A percentile compares a stretch with the other conserved stretches of the same genome.
These are phyloP conservation scores for Lindbergichthys nudifrons DNA, from an alignment of 2,797 vertebrate species.

Conservation along the genomic window DNA sequence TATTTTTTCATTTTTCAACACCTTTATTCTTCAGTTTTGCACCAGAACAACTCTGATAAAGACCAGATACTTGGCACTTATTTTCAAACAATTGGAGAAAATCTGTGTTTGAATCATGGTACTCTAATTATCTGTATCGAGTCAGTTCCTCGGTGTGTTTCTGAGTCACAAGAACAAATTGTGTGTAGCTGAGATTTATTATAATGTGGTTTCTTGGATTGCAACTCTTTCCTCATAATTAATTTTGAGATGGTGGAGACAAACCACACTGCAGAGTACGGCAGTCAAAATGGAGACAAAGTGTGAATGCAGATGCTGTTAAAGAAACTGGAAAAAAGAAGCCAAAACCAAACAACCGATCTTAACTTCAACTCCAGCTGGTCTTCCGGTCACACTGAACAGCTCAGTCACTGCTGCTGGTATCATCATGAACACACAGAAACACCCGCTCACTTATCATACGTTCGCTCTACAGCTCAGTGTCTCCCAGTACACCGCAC, in stretches of 20 bases:
- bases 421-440: slow-evolving; percentile 43
- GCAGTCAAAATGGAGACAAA: slow-evolving; percentile 32
- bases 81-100: slow-evolving; percentile 13
- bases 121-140: neutral
- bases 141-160: slow-evolving; percentile 1
- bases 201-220: slow-evolving; percentile 23
- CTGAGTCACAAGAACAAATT: slow-evolving; percentile 33
- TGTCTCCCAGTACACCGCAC: slow-evolving; percentile 44
- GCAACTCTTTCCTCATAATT: slow-evolving; percentile 27
- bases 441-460: slow-evolving; percentile 57
- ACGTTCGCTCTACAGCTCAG: slow-evolving; percentile 58
- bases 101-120: slow-evolving; percentile 19
- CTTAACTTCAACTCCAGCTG: slow-evolving; percentile 54
- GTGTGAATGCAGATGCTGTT: slow-evolving; percentile 21
- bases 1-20: slow-evolving; percentile 1
- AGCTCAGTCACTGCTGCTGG: slow-evolving; percentile 49
- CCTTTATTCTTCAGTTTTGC: slow-evolving; percentile 21
- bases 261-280: slow-evolving; percentile 15
- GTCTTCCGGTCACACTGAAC: slow-evolving; percentile 46
- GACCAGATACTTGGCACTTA: slow-evolving; percentile 14
- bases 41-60: slow-evolving; percentile 4
- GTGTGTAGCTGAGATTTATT: slow-evolving; percentile 2
- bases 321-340: slow-evolving; percentile 39
- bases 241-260: slow-evolving; percentile 29
- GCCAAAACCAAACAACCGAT: slow-evolving; percentile 41